These are phyloP conservation scores for Ataeniobius toweri DNA, from an alignment of 2,797 vertebrate genomes.

Conservation along the genomic window DNA sequence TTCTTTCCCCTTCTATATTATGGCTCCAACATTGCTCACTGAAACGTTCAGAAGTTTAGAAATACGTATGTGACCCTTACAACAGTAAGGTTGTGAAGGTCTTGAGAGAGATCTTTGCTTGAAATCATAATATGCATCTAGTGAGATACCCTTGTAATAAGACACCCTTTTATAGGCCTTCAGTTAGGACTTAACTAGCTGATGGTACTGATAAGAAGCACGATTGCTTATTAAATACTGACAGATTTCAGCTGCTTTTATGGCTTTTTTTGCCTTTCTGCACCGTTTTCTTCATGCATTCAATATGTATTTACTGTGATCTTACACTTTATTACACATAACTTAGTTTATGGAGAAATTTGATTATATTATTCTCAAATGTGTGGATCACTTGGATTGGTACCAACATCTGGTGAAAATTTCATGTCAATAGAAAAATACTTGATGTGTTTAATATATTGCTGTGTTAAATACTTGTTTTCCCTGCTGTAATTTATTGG, in stretches of 20 bases:
- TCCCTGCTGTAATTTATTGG: slow-evolving; percentile 32
- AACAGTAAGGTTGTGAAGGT: not conserved
- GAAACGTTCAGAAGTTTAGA: no score
- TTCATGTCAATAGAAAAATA: not conserved
- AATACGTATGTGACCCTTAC: not conserved
- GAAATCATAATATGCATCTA: not conserved
- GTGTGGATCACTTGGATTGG: not conserved
- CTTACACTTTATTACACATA: not conserved
- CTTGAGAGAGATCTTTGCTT: not conserved
- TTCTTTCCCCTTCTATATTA: no score
- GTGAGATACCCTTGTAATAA: not conserved
- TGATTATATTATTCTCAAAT: not conserved
- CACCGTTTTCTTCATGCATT: not conserved
- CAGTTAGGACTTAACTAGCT: not conserved
- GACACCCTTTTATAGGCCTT: not conserved
- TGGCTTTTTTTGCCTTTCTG: not conserved
- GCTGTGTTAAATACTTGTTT: no score
- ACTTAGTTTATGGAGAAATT: no score
- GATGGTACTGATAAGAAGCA: not conserved
- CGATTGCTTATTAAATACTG: not conserved
- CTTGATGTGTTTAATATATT: no score
- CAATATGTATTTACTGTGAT: not conserved
- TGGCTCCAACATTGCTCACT: no score
- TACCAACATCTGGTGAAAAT: not conserved
- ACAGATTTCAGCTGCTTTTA: not conserved